Percentiles rank a stretch among this genome's conserved stretches.
These are phyloP conservation scores for Mallotus villosus DNA, from an alignment of 2,797 vertebrate species.

Conservation along the genomic window DNA sequence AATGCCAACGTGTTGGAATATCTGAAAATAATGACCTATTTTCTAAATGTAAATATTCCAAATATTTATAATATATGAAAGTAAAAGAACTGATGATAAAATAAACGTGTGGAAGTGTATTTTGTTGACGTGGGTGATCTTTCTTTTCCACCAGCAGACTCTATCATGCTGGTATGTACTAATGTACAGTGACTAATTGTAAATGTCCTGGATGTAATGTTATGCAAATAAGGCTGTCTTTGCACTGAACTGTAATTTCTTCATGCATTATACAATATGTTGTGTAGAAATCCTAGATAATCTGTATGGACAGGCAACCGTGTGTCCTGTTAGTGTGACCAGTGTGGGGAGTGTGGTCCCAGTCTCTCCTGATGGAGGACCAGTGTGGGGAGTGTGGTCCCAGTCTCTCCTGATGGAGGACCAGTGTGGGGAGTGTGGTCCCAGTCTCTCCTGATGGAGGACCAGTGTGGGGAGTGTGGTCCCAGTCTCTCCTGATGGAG, in stretches of 20 bases:
- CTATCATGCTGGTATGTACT: neutral
- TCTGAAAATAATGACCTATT: constrained; percentile 81
- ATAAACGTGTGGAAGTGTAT: constrained; percentile 36
- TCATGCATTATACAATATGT: neutral
- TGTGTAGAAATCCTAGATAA: too few species aligned
- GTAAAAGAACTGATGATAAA: constrained; percentile 78
- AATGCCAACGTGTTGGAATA: constrained; percentile 73
- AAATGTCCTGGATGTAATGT: neutral
- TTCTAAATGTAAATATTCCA: constrained; percentile 90
- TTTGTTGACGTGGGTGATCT: constrained; percentile 29
- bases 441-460: too few species aligned
- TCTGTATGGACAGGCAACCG: too few species aligned
- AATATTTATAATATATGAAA: constrained; percentile 90
- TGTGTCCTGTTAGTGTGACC: too few species aligned
- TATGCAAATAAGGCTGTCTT: neutral
- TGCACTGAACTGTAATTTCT: neutral
- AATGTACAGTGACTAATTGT: neutral
- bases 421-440: too few species aligned
- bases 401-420: too few species aligned
- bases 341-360: too few species aligned
- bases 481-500: too few species aligned
- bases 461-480: too few species aligned
- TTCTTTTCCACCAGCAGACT: neutral
- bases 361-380: too few species aligned
- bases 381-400: too few species aligned